A percentile compares a stretch with the other conserved stretches of the same genome.
These are phyloP conservation scores for Urophycis tenuis DNA, from an alignment of 2,797 vertebrate genomes.

Conservation along the genomic window DNA sequence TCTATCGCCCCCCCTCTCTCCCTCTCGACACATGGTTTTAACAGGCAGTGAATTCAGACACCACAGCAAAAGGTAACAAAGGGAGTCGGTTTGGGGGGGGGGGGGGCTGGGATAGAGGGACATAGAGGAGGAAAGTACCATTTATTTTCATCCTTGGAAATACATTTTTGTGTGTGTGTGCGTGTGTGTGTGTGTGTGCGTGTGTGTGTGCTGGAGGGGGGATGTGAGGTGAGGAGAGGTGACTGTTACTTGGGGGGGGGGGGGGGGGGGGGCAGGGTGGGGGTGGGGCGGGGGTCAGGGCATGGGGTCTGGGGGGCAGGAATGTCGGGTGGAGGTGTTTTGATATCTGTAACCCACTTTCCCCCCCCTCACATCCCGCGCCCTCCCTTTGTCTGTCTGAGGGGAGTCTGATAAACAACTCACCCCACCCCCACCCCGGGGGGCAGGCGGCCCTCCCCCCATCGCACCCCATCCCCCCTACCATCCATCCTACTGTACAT, in stretches of 20 bases:
- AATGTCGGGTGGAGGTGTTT: slow-evolving; percentile 54
- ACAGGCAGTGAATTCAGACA: slow-evolving; percentile 46
- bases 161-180: slow-evolving; percentile 1
- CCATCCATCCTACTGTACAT: slow-evolving; percentile 58
- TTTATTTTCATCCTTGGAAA: slow-evolving; percentile 44
- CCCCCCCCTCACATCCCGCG: slow-evolving; percentile 22
- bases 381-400: slow-evolving; percentile 51
- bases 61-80: slow-evolving; percentile 14
- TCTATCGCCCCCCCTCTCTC: slow-evolving; percentile 23
- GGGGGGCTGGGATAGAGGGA: too few species aligned
- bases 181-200: slow-evolving; percentile 14
- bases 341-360: slow-evolving; percentile 66
- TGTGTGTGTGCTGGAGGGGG: slow-evolving; percentile 13
- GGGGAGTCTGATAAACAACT: slow-evolving; percentile 64
- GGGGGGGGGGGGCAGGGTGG: slow-evolving; percentile 12
- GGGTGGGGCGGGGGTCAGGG: slow-evolving; percentile 3
- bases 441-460: slow-evolving; percentile 36
- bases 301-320: not conserved
- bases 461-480: not conserved
- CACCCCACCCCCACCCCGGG: slow-evolving; percentile 54
- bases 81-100: slow-evolving; percentile 12
- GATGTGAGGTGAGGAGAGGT: slow-evolving; percentile 42
- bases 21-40: slow-evolving; percentile 34
- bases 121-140: slow-evolving; percentile 4
- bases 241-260: slow-evolving; percentile 24